Percentiles rank a stretch among this genome's conserved stretches.
Conservation (phyloP, 2,888 invertebrate species). For the Plebejus melissa region DNA sequence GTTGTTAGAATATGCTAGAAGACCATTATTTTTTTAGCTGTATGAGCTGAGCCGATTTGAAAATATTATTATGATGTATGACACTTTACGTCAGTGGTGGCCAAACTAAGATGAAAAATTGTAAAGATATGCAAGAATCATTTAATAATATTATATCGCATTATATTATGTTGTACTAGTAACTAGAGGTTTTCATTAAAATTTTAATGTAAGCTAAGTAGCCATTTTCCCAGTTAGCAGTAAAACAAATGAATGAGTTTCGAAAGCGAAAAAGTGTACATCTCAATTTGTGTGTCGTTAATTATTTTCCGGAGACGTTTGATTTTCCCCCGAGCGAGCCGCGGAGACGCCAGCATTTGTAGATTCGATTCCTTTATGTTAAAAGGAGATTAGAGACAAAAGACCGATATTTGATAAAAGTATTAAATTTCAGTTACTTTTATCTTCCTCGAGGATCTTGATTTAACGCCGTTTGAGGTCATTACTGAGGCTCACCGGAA, state of each 20-base stretch:
- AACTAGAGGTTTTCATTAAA: background rate
- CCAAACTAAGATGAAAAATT: too few species aligned
- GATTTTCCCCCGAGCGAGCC: background rate
- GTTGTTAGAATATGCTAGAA: too few species aligned
- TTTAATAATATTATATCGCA: too few species aligned
- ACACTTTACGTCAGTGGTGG: background rate
- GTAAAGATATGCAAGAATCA: too few species aligned
- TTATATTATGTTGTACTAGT: background rate
- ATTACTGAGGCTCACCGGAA: slow-evolving; percentile 75
- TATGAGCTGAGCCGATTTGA: background rate
- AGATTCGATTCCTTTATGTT: slow-evolving; percentile 32
- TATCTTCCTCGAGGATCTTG: slow-evolving; percentile 71
- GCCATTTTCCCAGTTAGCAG: background rate
- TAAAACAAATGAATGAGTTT: background rate
- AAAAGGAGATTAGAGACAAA: slow-evolving; percentile 51
- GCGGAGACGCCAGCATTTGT: slow-evolving; percentile 14
- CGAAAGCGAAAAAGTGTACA: background rate
- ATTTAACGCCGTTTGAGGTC: slow-evolving; percentile 76
- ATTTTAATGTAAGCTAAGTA: background rate
- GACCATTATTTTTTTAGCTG: background rate
- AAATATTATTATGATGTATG: background rate
- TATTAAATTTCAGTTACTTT: slow-evolving; percentile 71
- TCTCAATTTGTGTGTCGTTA: slow-evolving; percentile 19
- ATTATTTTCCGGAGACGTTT: slow-evolving; percentile 21
- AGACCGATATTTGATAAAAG: slow-evolving; percentile 63